A percentile compares a stretch with the other conserved stretches of the same genome.
Evolutionary conservation across 2,888 invertebrate species (phyloP).

Genomic region (Drosophila pseudotakahashii): DNA sequence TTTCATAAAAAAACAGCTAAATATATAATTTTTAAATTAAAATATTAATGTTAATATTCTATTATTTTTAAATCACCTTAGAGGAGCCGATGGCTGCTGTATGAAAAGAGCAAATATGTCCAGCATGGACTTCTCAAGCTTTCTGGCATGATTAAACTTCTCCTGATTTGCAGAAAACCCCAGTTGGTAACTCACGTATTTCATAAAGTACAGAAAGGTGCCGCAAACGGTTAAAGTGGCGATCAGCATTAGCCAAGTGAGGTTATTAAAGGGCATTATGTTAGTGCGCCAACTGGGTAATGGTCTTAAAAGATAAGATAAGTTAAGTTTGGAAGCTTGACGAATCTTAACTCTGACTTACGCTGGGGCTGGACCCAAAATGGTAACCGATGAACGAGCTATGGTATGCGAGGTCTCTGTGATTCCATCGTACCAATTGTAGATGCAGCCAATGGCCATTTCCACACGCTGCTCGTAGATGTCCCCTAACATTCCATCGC

Average conservation of each 20-base stretch:
- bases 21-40: no score
- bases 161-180: rapidly evolving
- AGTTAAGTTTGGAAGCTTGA: rapidly evolving
- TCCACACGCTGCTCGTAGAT: slow-evolving; percentile 80
- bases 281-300: slow-evolving; percentile 79
- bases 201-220: slow-evolving; percentile 65
- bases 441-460: slow-evolving; percentile 82
- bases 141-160: slow-evolving; percentile 46
- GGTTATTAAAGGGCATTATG: slow-evolving; percentile 74
- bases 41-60: background rate
- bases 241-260: slow-evolving; percentile 73
- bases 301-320: slow-evolving; percentile 49
- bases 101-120: slow-evolving; percentile 82
- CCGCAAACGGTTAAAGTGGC: slow-evolving; percentile 69
- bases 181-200: slow-evolving; percentile 54
- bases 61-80: slow-evolving; percentile 55
- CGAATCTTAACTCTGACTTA: no score
- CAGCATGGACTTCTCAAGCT: slow-evolving; percentile 64
- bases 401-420: slow-evolving; percentile 81
- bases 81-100: slow-evolving; percentile 80
- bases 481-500: slow-evolving; percentile 82
- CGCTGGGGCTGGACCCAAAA: slow-evolving; percentile 82
- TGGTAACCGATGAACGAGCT: slow-evolving; percentile 81
- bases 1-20: no score
- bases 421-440: slow-evolving; percentile 82